Evolutionary conservation across 2,797 vertebrate species (phyloP).

Genomic region (Ambastaia sidthimunki): DNA sequence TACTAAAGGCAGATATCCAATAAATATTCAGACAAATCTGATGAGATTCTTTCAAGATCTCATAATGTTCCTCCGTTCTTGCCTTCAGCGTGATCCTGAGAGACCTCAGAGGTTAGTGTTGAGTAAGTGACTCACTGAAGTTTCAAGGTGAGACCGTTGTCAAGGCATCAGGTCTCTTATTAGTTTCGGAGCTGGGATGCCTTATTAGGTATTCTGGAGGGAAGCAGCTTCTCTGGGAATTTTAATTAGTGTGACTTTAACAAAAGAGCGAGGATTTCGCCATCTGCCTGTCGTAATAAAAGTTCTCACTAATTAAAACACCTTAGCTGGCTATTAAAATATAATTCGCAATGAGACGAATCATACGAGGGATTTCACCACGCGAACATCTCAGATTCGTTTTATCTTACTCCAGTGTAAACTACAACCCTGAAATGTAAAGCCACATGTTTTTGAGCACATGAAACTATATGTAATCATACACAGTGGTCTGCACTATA

Average conservation of each 20-base stretch:
- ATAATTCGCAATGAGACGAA: slow-evolving; percentile 75
- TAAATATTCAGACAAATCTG: slow-evolving; percentile 43
- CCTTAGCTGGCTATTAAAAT: slow-evolving; percentile 83
- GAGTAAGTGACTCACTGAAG: slow-evolving; percentile 66
- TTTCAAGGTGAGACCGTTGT: slow-evolving; percentile 81
- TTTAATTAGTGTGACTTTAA: slow-evolving; percentile 94
- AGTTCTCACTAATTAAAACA: slow-evolving; percentile 91
- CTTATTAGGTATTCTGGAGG: slow-evolving; percentile 85
- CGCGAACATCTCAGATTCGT: slow-evolving; percentile 57
- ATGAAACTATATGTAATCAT: background rate
- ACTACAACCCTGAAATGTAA: background rate
- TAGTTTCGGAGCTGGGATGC: slow-evolving; percentile 79
- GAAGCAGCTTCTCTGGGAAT: slow-evolving; percentile 85
- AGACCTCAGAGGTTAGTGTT: slow-evolving; percentile 55
- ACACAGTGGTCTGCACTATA: too few relatives aligned
- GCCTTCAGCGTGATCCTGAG: slow-evolving; percentile 43
- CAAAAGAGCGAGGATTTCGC: slow-evolving; percentile 85
- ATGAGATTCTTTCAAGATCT: slow-evolving; percentile 50
- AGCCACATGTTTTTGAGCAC: background rate
- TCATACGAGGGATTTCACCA: slow-evolving; percentile 69
- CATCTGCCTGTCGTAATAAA: slow-evolving; percentile 88
- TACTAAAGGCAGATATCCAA: slow-evolving; percentile 29
- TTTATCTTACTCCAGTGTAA: background rate
- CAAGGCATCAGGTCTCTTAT: slow-evolving; percentile 79
- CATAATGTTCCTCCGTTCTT: slow-evolving; percentile 47